phyloP scores from a whole-genome alignment of 2,888 invertebrate genomes.

The Dryadula phaetusa region DNA sequence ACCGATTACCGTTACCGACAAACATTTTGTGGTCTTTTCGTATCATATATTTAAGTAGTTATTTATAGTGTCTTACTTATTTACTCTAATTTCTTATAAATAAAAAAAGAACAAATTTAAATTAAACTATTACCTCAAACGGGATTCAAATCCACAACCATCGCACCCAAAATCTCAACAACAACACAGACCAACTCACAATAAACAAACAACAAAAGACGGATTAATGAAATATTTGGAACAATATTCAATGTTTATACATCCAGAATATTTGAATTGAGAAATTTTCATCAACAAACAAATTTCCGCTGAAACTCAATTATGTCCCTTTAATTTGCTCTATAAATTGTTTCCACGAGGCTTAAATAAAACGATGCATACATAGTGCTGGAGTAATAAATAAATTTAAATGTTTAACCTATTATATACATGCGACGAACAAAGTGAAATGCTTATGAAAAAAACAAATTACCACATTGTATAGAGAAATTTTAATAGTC shows the following conservation, averaged over 20 bases:
- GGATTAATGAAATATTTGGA: not conserved
- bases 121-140: not conserved
- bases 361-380: not conserved
- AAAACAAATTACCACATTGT: too few relatives aligned
- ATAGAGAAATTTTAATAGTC: too few relatives aligned
- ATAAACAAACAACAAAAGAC: not conserved
- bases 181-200: not conserved
- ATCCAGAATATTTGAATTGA: constrained; percentile 11
- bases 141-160: not conserved
- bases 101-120: too few relatives aligned
- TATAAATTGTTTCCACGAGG: constrained; percentile 15
- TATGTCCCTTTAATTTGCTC: constrained; percentile 18
- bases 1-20: too few relatives aligned
- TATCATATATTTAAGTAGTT: too few relatives aligned
- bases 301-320: constrained; percentile 12
- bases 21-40: too few relatives aligned
- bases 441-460: not conserved
- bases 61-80: too few relatives aligned
- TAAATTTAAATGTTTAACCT: not conserved
- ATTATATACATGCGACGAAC: not conserved
- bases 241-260: constrained; percentile 11
- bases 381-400: constrained; percentile 1
- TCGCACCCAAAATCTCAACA: not conserved
- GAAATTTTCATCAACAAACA: constrained; percentile 16
- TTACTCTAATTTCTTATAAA: too few relatives aligned